These are phyloP conservation scores for Silurus asotus DNA, from an alignment of 2,113 vertebrate species.

Conservation along the genomic window DNA sequence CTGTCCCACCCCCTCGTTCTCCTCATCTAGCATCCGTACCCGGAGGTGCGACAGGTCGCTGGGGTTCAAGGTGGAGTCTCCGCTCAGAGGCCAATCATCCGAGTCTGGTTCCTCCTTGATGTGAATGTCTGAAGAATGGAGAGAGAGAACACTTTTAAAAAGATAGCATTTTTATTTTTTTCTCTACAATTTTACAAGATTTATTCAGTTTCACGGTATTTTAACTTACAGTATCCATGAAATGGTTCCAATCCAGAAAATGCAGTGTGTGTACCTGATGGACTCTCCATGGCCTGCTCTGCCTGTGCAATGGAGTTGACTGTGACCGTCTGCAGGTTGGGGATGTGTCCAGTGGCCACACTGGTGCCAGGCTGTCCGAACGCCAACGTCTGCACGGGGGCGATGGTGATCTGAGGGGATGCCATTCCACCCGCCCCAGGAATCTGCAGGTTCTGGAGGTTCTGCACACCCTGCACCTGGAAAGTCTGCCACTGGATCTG, in stretches of 20 bases:
- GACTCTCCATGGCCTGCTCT: slow-evolving; percentile 79
- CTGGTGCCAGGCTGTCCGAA: slow-evolving; percentile 87
- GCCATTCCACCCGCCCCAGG: slow-evolving; percentile 68
- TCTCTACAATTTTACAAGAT: background rate
- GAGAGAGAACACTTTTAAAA: no score
- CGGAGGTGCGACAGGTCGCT: slow-evolving; percentile 93
- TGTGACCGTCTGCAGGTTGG: slow-evolving; percentile 97
- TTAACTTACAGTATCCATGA: no score
- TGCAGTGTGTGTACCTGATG: slow-evolving; percentile 66
- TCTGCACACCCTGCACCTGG: slow-evolving; percentile 98
- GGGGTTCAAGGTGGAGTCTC: slow-evolving; percentile 93
- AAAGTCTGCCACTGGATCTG: slow-evolving; percentile 99
- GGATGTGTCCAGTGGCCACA: slow-evolving; percentile 86
- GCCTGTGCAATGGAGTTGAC: slow-evolving; percentile 91
- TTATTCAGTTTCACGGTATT: background rate
- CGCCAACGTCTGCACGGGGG: slow-evolving; percentile 93
- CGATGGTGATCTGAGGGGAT: slow-evolving; percentile 89
- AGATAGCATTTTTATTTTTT: no score
- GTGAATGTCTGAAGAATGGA: slow-evolving; percentile 81
- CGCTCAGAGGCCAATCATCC: slow-evolving; percentile 93
- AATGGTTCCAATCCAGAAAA: background rate
- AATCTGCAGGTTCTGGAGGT: slow-evolving; percentile 96
- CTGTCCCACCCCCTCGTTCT: slow-evolving; percentile 84
- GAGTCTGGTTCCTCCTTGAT: slow-evolving; percentile 99
- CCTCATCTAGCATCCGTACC: slow-evolving; percentile 90